Conservation (phyloP, 2,888 invertebrate genomes). For the Pocota personata region DNA sequence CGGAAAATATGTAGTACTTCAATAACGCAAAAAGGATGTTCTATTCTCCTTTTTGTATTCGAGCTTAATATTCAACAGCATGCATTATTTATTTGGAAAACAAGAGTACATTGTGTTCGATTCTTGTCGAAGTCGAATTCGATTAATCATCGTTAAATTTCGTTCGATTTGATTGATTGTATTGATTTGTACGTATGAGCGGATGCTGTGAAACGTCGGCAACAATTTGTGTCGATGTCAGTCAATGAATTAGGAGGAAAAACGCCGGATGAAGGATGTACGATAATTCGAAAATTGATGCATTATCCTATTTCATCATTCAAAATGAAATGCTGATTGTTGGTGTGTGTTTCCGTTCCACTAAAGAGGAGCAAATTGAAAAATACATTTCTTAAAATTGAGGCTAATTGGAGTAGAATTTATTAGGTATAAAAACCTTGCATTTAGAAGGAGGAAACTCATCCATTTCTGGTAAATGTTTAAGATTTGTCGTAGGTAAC, state of each 20-base stretch:
- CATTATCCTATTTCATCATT: conserved; percentile 46
- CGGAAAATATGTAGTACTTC: not conserved
- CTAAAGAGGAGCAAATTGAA: not conserved
- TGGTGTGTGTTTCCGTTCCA: not conserved
- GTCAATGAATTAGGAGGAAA: not conserved
- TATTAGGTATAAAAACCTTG: not conserved
- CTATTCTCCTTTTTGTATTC: not conserved
- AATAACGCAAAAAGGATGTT: conserved; percentile 7
- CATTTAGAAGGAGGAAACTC: too few species aligned
- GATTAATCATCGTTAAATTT: conserved; percentile 77
- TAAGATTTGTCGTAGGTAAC: too few species aligned
- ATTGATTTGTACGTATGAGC: conserved; percentile 74
- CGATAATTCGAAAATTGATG: conserved; percentile 44
- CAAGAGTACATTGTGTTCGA: not conserved
- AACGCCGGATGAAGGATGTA: not conserved
- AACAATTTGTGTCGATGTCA: conserved; percentile 30
- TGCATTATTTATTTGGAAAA: conserved; percentile 48
- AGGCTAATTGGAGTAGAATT: not conserved
- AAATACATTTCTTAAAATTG: not conserved
- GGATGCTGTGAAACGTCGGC: conserved; percentile 39
- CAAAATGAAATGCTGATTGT: not conserved
- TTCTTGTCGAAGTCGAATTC: conserved; percentile 59
- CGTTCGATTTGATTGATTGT: conserved; percentile 79
- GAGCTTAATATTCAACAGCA: not conserved
- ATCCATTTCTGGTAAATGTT: too few species aligned